A percentile compares a stretch with the other conserved stretches of the same genome.
Conservation (phyloP, 2,113 vertebrate species). For the Gymnogyps californianus region DNA sequence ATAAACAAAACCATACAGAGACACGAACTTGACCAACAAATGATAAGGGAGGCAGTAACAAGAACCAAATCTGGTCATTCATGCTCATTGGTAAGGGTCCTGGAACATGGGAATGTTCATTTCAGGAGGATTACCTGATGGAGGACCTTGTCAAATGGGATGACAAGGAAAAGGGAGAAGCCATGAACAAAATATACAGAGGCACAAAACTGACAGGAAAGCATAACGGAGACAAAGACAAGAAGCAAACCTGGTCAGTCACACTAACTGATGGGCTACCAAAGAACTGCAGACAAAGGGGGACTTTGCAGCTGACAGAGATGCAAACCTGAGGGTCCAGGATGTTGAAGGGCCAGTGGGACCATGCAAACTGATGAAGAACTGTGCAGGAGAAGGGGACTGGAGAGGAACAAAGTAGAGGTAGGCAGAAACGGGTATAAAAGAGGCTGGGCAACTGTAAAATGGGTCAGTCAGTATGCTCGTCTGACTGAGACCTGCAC, state of each 20-base stretch:
- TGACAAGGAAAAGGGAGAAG: not conserved
- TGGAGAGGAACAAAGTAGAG: not conserved
- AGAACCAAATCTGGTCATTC: not conserved
- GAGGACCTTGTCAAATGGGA: not conserved
- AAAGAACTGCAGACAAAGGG: not conserved
- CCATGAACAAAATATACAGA: not conserved
- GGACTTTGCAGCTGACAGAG: not conserved
- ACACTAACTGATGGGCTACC: not conserved
- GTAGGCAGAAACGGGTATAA: not conserved
- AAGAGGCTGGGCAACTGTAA: not conserved
- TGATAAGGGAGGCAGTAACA: accelerated
- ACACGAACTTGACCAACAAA: not conserved
- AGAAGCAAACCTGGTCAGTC: not conserved
- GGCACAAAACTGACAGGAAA: not conserved
- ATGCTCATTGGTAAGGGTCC: not conserved
- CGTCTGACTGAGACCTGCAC: accelerated
- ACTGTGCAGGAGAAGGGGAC: not conserved
- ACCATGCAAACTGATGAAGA: not conserved
- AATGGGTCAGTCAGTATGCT: not conserved
- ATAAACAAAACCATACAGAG: not conserved
- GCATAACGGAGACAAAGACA: not conserved
- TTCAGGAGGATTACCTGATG: not conserved
- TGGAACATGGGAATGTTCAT: not conserved
- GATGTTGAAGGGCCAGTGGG: not conserved
- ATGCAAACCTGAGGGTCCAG: not conserved